Evolutionary conservation across 2,797 vertebrate species (phyloP).

Genomic region (Malurus leucopterus): DNA sequence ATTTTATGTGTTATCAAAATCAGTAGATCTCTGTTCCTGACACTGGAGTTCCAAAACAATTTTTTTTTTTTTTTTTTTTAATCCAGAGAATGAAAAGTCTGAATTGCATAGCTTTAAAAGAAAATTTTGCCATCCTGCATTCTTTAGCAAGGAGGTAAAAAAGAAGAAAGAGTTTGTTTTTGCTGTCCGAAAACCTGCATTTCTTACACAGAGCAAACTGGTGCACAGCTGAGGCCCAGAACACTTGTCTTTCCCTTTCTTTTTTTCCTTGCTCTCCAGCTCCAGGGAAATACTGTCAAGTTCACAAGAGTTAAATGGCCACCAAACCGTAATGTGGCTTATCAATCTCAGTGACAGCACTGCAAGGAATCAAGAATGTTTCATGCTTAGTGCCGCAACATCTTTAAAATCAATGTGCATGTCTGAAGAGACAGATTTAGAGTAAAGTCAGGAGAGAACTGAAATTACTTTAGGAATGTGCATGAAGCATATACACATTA

Average conservation of each 20-base stretch:
- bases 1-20: background rate
- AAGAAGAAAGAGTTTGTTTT: background rate
- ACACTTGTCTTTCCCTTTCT: background rate
- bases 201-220: background rate
- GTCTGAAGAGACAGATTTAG: background rate
- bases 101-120: background rate
- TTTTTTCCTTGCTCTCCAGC: background rate
- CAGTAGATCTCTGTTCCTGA: background rate
- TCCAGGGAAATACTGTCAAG: background rate
- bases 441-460: background rate
- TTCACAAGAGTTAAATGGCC: conserved; percentile 22
- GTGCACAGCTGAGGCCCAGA: background rate
- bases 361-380: background rate
- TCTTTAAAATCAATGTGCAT: conserved; percentile 15
- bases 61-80: background rate
- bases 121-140: background rate
- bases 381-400: background rate
- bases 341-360: conserved; percentile 36
- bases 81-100: background rate
- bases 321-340: conserved; percentile 23
- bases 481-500: background rate
- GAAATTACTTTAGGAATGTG: background rate
- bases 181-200: background rate
- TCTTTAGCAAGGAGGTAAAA: background rate
- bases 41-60: background rate